Conservation (phyloP, 2,113 vertebrate genomes). For the Acrocephalus kingi region DNA sequence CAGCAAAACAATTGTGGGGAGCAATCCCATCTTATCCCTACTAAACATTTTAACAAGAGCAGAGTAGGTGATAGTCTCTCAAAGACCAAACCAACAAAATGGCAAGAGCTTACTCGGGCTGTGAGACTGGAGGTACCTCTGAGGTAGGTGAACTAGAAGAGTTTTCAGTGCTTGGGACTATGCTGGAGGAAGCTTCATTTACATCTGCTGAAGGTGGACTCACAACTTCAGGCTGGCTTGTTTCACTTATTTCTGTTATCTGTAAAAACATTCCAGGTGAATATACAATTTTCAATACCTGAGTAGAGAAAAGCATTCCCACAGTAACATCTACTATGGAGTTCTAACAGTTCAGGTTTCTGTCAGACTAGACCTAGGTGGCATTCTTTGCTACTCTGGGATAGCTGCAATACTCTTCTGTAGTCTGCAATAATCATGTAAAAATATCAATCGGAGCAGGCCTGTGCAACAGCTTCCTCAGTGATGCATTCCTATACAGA, state of each 20-base stretch:
- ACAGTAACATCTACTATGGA: background rate
- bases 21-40: background rate
- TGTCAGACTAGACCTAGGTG: background rate
- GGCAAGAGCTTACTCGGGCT: constrained; percentile 79
- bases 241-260: constrained; percentile 49
- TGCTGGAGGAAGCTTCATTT: constrained; percentile 66
- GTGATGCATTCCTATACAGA: background rate
- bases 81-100: background rate
- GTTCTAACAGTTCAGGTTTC: background rate
- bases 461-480: background rate
- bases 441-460: background rate
- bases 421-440: background rate
- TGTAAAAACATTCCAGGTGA: constrained; percentile 51
- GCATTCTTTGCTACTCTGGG: background rate
- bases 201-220: constrained; percentile 55
- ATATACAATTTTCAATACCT: background rate
- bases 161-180: constrained; percentile 75
- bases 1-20: background rate
- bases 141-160: constrained; percentile 89
- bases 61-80: background rate
- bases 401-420: background rate
- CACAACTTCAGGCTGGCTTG: constrained; percentile 55
- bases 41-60: background rate
- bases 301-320: background rate
- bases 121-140: constrained; percentile 75